Base-by-base conservation (phyloP, 2,113 vertebrate genomes). In the Engraulis encrasicolus region DNA sequence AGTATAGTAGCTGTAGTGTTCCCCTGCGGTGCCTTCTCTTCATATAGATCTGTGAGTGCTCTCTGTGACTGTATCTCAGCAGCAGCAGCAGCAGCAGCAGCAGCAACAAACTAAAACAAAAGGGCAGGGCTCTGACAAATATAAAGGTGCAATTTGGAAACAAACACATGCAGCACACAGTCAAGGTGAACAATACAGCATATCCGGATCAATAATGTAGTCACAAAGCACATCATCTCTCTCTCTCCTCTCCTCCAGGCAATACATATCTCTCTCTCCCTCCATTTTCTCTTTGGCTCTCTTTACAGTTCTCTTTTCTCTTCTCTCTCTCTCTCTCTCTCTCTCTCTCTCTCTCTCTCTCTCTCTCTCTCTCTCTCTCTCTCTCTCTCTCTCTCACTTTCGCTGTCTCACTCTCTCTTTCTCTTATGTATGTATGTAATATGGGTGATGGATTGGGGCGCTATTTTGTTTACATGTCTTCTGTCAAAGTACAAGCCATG, bases 271-370 rank as follows among this genome's bases (percentile, higher is more conserved):
- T 23, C 58, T 61, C 6, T 27, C n/a, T 6, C 58, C 20, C 58
- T 12, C 58, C 58, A n/a, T 23, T 61, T 11, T 6, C 58, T 61
- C 12, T 27, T 11, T 23, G n/a, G 20, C 27, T 23, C 20, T 19
- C 18, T 45, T 15, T 19, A 19, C 17, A n/a, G 1, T 45, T 48
- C n/a, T 48, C 48, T n/a, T n/a, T 82, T 6, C 34, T 11, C 71
- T 36, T 61, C 77, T 82, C 71, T 71, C 27, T 79, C 18, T 34
- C 9, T 85, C 48, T 50, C 61, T 40, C 36, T 58, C 20, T 85
- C 49, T 50, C 78, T 78, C 40, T 79, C 52, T 15, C 61, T 34
- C 40, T 9, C 40, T 45, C 40, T 45, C 9, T 45, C 9, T 9
- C 9, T 45, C 9, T 45, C 9, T 9, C 40, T 7, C 54, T n/a